phyloP scores from a whole-genome alignment of 2,888 invertebrate species.

The Eutolmus rufibarbis region DNA sequence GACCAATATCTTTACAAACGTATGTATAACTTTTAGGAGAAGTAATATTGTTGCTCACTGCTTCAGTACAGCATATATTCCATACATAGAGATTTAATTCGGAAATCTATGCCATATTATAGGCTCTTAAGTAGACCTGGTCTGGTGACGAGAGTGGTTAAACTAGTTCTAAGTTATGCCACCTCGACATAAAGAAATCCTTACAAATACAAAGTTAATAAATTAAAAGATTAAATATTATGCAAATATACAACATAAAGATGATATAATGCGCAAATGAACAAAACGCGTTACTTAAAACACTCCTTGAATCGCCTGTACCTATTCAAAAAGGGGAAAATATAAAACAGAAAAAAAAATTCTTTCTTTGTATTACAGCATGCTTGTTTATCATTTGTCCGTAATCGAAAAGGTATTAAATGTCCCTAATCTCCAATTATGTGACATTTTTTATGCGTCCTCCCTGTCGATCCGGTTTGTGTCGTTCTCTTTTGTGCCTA shows the following conservation, averaged over 20 bases:
- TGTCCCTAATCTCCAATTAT: conserved; percentile 45
- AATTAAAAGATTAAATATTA: not conserved
- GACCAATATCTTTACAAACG: too few relatives aligned
- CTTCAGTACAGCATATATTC: too few relatives aligned
- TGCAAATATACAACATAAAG: not conserved
- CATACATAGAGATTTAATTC: too few relatives aligned
- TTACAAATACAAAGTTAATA: not conserved
- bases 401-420: conserved; percentile 38
- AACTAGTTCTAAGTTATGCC: not conserved
- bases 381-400: not conserved
- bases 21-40: too few relatives aligned
- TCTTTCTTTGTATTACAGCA: not conserved
- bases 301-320: not conserved
- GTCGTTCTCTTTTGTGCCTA: not conserved
- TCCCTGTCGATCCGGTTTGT: conserved; percentile 39
- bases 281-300: not conserved
- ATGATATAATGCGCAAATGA: not conserved
- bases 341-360: not conserved
- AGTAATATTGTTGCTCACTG: too few relatives aligned
- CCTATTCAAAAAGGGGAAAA: not conserved
- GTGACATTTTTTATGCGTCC: conserved; percentile 41
- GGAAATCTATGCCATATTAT: too few relatives aligned
- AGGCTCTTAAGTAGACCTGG: too few relatives aligned
- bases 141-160: too few relatives aligned
- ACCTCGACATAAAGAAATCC: not conserved